phyloP scores from a whole-genome alignment of 2,797 vertebrate species.

The Galagoides demidoff region DNA sequence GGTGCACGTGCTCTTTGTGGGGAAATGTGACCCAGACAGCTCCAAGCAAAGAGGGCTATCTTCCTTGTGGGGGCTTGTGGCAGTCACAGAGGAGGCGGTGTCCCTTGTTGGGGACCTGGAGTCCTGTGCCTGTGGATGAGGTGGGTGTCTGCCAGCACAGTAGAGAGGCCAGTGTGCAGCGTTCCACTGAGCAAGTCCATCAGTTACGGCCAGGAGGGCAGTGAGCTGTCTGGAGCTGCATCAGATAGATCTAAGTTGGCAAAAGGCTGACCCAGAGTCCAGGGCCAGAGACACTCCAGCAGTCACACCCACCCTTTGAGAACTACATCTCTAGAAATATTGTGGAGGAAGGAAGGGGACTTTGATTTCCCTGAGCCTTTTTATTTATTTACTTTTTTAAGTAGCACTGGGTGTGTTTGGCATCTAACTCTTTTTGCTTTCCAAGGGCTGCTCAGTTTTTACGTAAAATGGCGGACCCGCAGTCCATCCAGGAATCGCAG shows the following conservation, averaged over 20 bases:
- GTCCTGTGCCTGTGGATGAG: too few relatives aligned
- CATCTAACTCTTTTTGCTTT: not conserved
- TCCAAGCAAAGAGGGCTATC: not conserved
- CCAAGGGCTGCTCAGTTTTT: conserved; percentile 97
- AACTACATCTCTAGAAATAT: not conserved
- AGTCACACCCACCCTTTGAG: accelerated
- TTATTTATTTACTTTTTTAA: not conserved
- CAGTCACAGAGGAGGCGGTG: not conserved
- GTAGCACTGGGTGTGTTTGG: not conserved
- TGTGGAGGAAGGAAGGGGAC: not conserved
- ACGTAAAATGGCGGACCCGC: conserved; percentile 98
- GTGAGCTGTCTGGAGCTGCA: not conserved
- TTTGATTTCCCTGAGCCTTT: not conserved
- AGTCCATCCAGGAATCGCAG: conserved; percentile 99
- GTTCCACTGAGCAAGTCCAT: accelerated
- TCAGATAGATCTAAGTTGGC: not conserved
- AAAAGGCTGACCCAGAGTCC: not conserved
- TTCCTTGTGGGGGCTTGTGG: not conserved
- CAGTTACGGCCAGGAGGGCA: not conserved
- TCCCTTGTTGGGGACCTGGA: not conserved
- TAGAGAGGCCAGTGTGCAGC: not conserved
- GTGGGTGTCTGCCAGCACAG: not conserved
- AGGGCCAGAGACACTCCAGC: not conserved
- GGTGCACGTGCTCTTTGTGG: not conserved
- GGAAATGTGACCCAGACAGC: not conserved